Evolutionary conservation across 2,797 vertebrate species (phyloP).

Genomic region (Vireo griseus): DNA sequence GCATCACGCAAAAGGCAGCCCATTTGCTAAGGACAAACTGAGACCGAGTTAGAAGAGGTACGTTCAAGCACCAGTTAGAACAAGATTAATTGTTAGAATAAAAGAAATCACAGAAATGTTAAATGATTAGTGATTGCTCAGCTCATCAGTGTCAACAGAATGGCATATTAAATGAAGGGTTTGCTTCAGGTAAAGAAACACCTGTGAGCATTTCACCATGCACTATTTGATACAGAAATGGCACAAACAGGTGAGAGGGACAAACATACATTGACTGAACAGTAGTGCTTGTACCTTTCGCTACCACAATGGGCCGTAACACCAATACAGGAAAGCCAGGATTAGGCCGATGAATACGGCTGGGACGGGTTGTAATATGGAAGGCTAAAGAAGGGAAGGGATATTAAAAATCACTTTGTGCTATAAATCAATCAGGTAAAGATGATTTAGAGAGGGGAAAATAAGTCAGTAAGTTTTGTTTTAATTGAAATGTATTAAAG

Average conservation of each 20-base stretch:
- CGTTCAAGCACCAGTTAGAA: constrained; percentile 62
- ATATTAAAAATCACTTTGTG: constrained; percentile 92
- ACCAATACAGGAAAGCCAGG: constrained; percentile 99
- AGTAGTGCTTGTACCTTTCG: constrained; percentile 96
- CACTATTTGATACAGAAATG: constrained; percentile 79
- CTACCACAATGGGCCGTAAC: constrained; percentile 99
- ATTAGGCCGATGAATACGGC: constrained; percentile 99
- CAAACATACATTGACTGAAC: constrained; percentile 86
- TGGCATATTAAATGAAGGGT: constrained; percentile 77
- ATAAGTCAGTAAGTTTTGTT: constrained; percentile 67
- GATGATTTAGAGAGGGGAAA: constrained; percentile 74
- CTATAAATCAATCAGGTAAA: constrained; percentile 73
- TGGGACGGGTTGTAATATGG: constrained; percentile 99
- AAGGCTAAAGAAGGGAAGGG: constrained; percentile 97
- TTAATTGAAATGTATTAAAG: constrained; percentile 73
- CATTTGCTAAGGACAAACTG: constrained; percentile 69
- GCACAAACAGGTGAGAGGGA: constrained; percentile 82
- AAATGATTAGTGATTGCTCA: constrained; percentile 73
- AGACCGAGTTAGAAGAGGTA: constrained; percentile 59
- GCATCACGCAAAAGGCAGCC: constrained; percentile 58
- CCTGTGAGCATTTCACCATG: constrained; percentile 80
- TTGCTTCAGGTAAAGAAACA: constrained; percentile 71
- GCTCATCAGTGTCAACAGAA: constrained; percentile 58
- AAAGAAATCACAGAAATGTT: constrained; percentile 76
- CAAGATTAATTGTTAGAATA: constrained; percentile 66